Evolutionary conservation across 2,797 vertebrate genomes (phyloP).

Genomic region (Paguma larvata): DNA sequence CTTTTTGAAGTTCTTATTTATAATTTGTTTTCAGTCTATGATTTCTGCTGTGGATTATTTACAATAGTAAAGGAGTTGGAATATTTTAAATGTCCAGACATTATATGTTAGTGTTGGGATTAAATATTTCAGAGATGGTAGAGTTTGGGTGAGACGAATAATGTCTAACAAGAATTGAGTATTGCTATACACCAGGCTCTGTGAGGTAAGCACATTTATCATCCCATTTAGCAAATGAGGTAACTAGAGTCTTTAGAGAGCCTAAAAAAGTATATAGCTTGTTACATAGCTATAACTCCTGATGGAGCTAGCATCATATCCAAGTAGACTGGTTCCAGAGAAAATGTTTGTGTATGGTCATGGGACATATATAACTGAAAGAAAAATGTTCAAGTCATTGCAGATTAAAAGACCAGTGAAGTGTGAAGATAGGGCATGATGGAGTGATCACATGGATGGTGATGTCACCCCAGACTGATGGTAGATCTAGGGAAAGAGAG

Average conservation of each 20-base stretch:
- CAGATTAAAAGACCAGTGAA: not conserved
- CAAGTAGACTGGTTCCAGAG: not conserved
- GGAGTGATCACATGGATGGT: not conserved
- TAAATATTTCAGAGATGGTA: not conserved
- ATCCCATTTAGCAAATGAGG: not conserved
- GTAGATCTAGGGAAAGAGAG: not conserved
- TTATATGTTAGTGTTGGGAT: not conserved
- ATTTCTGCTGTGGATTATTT: constrained; percentile 16
- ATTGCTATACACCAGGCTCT: not conserved
- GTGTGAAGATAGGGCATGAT: not conserved
- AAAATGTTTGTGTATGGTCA: not conserved
- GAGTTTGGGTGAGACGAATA: not conserved
- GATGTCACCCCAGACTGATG: not conserved
- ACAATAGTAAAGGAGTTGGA: not conserved
- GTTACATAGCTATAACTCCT: not conserved
- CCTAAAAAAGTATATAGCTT: not conserved
- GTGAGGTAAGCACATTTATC: not conserved
- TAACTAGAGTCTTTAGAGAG: not conserved
- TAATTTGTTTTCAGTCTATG: not conserved
- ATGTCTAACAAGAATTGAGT: not conserved
- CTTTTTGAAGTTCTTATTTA: not conserved
- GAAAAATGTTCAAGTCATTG: not conserved
- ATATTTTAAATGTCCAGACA: not conserved
- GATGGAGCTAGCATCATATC: not conserved
- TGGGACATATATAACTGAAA: not conserved